These are phyloP conservation scores for Vannuccia rotundouncinata DNA, from an alignment of 2,888 invertebrate species.

Conservation along the genomic window DNA sequence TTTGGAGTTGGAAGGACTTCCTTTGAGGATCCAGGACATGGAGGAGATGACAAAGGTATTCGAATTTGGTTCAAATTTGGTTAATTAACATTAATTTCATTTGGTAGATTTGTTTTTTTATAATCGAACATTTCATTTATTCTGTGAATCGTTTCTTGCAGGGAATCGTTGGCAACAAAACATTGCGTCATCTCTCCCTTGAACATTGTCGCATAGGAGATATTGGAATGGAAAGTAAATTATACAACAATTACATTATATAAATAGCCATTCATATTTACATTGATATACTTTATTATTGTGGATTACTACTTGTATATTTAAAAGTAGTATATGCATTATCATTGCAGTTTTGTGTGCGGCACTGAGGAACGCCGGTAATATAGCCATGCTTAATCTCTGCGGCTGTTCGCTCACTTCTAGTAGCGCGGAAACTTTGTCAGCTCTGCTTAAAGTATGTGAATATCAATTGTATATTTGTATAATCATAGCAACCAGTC, in stretches of 20 bases:
- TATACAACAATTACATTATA: neutral
- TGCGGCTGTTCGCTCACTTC: slow-evolving; percentile 50
- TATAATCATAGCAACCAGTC: too few species aligned
- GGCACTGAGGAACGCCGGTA: slow-evolving; percentile 51
- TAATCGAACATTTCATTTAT: neutral
- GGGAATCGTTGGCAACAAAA: slow-evolving; percentile 50
- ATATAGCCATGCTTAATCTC: slow-evolving; percentile 52
- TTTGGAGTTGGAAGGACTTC: slow-evolving; percentile 53
- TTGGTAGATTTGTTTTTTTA: neutral
- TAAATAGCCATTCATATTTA: neutral
- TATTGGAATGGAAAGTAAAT: slow-evolving; percentile 46
- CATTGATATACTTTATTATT: neutral
- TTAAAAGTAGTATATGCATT: neutral
- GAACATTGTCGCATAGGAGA: slow-evolving; percentile 53
- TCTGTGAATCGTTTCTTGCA: slow-evolving; percentile 40
- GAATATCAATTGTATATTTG: too few species aligned
- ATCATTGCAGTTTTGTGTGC: slow-evolving; percentile 50
- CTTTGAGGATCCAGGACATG: slow-evolving; percentile 50
- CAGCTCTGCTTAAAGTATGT: slow-evolving; percentile 53
- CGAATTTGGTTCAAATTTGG: slow-evolving; percentile 25
- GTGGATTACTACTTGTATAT: neutral
- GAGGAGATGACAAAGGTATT: slow-evolving; percentile 49
- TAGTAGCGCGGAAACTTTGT: slow-evolving; percentile 49
- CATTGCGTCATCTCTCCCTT: slow-evolving; percentile 50
- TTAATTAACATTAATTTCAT: slow-evolving; percentile 31